Percentiles rank a stretch among this genome's conserved stretches.
These are phyloP conservation scores for Prinia subflava DNA, from an alignment of 2,113 vertebrate species.

Conservation along the genomic window DNA sequence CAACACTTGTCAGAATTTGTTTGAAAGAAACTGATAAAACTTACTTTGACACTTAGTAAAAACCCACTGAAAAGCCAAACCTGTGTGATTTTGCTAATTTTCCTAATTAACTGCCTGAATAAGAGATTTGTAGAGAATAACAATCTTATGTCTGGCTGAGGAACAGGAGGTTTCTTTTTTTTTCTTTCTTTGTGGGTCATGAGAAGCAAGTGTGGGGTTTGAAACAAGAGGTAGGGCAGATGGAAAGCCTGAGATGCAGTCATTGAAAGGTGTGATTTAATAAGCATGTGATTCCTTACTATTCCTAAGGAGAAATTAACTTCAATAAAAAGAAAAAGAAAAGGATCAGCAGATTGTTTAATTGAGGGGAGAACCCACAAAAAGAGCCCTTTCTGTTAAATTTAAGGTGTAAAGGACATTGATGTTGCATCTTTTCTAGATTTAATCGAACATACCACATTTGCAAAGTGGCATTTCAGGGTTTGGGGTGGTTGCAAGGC, in stretches of 20 bases:
- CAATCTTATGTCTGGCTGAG: constrained; percentile 72
- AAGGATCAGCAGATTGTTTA: neutral
- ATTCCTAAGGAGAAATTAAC: neutral
- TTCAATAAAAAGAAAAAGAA: constrained; percentile 1
- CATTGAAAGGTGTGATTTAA: neutral
- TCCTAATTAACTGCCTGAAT: constrained; percentile 31
- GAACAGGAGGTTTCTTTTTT: constrained; percentile 78
- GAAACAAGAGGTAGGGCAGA: constrained; percentile 3
- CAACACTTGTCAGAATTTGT: constrained; percentile 73
- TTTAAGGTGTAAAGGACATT: neutral
- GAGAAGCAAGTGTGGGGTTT: constrained; percentile 61
- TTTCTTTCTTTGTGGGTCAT: constrained; percentile 70
- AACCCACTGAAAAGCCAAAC: constrained; percentile 25
- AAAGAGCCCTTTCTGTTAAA: neutral
- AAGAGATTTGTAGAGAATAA: constrained; percentile 72
- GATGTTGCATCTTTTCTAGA: neutral
- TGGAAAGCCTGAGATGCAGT: neutral
- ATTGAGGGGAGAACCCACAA: neutral
- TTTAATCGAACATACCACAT: neutral
- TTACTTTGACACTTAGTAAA: constrained; percentile 72
- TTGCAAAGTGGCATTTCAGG: neutral
- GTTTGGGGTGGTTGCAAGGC: neutral
- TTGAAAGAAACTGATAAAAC: constrained; percentile 75
- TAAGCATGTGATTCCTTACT: neutral
- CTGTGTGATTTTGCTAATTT: constrained; percentile 79